A percentile compares a stretch with the other conserved stretches of the same genome.
Evolutionary conservation across 2,113 vertebrate genomes (phyloP).

Genomic region (Lagopus muta): DNA sequence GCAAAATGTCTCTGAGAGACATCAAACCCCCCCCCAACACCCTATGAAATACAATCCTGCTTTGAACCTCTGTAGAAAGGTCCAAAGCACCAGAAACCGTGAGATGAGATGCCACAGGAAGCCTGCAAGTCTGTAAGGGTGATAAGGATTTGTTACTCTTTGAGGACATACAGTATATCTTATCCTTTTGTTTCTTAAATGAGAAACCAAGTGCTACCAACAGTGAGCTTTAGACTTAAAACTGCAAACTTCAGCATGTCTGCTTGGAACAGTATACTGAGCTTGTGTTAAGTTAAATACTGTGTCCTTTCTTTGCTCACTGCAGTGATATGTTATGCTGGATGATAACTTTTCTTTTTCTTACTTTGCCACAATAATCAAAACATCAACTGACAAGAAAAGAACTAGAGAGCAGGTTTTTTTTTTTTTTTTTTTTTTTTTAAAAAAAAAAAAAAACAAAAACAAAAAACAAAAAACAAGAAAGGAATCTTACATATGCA

Average conservation of each 20-base stretch:
- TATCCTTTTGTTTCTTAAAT: not conserved
- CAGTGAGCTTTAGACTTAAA: not conserved
- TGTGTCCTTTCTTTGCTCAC: not conserved
- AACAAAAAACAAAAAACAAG: not conserved
- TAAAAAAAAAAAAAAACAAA: not conserved
- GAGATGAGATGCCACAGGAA: not conserved
- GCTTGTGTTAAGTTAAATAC: not conserved
- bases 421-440: too few species aligned
- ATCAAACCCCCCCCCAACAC: not conserved
- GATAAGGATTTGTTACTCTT: not conserved
- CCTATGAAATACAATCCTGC: not conserved
- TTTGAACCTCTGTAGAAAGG: not conserved
- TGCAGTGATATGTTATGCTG: not conserved
- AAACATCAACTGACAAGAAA: not conserved
- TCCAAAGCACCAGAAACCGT: not conserved
- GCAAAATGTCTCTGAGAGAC: not conserved
- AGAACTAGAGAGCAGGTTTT: not conserved
- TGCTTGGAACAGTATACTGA: slow-evolving; percentile 13
- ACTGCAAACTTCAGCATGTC: not conserved
- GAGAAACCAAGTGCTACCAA: not conserved
- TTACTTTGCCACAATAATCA: not conserved
- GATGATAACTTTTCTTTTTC: not conserved
- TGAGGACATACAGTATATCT: not conserved
- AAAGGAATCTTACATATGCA: not conserved
- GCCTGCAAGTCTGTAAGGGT: not conserved